Evolutionary conservation across 2,888 invertebrate species (phyloP).

Genomic region (Pemphredon lugubris): DNA sequence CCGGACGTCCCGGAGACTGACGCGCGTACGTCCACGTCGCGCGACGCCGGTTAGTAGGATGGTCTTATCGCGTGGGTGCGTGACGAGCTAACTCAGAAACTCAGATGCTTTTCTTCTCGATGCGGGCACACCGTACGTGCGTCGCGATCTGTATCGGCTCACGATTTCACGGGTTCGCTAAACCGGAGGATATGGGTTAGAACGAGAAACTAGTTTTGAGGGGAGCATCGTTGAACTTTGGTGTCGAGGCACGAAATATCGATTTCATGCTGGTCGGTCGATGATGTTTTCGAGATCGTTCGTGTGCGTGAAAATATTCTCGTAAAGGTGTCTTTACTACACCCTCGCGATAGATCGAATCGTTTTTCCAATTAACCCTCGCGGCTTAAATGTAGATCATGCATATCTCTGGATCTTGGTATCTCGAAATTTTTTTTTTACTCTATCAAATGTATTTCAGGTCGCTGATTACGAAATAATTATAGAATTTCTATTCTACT

Average conservation of each 20-base stretch:
- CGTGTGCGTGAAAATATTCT: too few species aligned
- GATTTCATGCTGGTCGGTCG: too few species aligned
- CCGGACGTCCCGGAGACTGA: constrained; percentile 13
- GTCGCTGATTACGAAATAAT: too few species aligned
- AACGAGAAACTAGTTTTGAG: background rate
- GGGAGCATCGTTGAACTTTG: background rate
- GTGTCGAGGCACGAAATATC: background rate
- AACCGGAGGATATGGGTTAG: background rate
- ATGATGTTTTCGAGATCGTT: too few species aligned
- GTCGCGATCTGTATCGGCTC: background rate
- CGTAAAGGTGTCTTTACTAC: too few species aligned
- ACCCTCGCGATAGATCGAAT: too few species aligned
- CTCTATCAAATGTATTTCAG: too few species aligned
- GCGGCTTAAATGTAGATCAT: too few species aligned
- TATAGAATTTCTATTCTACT: too few species aligned
- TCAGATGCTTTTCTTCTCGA: constrained; percentile 23
- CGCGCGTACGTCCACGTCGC: constrained; percentile 34
- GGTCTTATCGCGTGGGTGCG: constrained; percentile 46
- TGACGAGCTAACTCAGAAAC: constrained; percentile 27
- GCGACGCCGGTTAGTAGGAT: constrained; percentile 42
- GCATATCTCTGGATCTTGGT: too few species aligned
- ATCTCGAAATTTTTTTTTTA: too few species aligned
- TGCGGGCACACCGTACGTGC: background rate
- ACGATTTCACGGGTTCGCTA: background rate
- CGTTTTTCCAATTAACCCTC: too few species aligned